Evolutionary conservation across 2,888 invertebrate genomes (phyloP), one percentile per base, ranked within the genome.

Genomic region (Agrochola circellaris): DNA sequence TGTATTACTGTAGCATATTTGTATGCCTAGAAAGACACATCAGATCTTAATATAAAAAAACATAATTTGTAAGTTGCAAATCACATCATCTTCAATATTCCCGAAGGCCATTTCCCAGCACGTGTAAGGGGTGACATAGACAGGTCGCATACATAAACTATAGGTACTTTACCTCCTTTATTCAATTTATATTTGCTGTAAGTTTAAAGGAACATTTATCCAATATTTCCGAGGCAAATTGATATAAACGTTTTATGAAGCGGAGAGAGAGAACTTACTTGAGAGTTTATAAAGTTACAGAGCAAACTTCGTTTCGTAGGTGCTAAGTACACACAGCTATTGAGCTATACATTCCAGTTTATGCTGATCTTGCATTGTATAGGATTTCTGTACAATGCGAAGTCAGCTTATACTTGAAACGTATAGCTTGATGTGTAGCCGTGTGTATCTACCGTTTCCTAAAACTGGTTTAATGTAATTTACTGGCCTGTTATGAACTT

Each of bases 141-240:
- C 5, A 76, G 23, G 77, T 66, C n/a, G 42, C 58, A 48, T 17
- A 54, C 5, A 65, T 38, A 30, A 48, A 48, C 68, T 78, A 34
- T 20, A 23, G 23, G 0, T 54, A 38, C 23, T 75, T 81, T 65
- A 2, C 54, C 58, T n/a, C 26, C 20, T 17, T 65, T 67, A 85
- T 85, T 78, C 84, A 82, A 81, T 85, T 84, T 85, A 82, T 86
- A 51, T 70, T 66, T 67, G 82, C 83, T 88, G 84, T 89, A 89
- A 91, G 88, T 90, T 91, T 87, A 87, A 86, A 88, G 88, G 77
- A 92, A 90, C 90, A 91, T 92, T 93, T 93, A 93, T 92, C 89
- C 90, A 93, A 93, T 94, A 93, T 91, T 90, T 93, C 90, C 89
- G 90, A 91, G 88, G 89, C 88, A 93, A 93, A 94, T 93, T 93